Evolutionary conservation across 2,888 invertebrate species (phyloP).

Genomic region (Artemia sinica): DNA sequence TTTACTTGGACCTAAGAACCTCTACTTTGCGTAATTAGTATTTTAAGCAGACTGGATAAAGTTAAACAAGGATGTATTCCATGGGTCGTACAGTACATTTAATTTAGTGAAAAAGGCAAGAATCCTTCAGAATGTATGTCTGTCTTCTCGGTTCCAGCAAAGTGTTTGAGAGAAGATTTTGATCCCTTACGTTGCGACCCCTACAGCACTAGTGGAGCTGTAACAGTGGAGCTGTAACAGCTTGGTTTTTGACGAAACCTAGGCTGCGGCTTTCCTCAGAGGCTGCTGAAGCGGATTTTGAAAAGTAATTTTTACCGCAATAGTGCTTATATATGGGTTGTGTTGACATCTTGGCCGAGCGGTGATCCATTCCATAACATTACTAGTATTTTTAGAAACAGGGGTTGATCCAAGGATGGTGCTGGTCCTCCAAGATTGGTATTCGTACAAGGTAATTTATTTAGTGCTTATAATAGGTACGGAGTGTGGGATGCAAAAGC

Average conservation of each 20-base stretch:
- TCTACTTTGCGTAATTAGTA: neutral
- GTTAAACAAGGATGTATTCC: slow-evolving; percentile 2
- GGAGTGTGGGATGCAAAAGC: neutral
- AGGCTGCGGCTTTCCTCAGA: neutral
- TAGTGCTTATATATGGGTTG: neutral
- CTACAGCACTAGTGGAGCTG: no score
- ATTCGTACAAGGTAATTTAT: neutral
- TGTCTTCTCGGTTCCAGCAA: neutral
- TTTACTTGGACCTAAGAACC: slow-evolving; percentile 1
- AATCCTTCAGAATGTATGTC: neutral
- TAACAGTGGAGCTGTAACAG: neutral
- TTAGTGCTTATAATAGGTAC: neutral
- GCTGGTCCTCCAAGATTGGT: slow-evolving; percentile 10
- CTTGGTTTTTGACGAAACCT: neutral
- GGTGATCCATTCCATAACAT: neutral
- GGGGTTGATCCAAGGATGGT: slow-evolving; percentile 1
- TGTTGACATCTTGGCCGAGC: neutral
- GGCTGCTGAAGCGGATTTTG: neutral
- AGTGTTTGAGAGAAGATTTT: neutral
- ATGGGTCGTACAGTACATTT: neutral
- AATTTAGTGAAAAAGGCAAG: slow-evolving; percentile 1
- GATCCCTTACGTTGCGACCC: neutral
- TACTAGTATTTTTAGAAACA: neutral
- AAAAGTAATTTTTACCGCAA: neutral
- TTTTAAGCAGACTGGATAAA: slow-evolving; percentile 4